Percentiles rank a stretch among this genome's conserved stretches.
phyloP scores from a whole-genome alignment of 1,140 invertebrate species.

The Chionoecetes opilio region DNA sequence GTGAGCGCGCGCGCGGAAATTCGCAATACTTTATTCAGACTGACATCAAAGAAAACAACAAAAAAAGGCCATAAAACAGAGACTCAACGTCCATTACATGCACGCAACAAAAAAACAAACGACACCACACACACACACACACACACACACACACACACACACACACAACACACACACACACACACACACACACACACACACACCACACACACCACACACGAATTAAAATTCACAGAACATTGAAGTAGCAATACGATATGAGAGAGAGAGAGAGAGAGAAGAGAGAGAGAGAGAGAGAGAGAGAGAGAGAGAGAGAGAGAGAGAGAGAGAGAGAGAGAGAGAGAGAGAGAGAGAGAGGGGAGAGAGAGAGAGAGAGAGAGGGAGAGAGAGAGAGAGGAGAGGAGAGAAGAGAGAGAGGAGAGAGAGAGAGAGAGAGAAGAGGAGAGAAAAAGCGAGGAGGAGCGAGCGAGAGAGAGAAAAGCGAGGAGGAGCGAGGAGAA shows the following conservation, averaged over 20 bases:
- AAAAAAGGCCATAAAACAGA: no score
- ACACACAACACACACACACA: conserved; percentile 28
- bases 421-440: no score
- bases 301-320: background rate
- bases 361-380: conserved; percentile 10
- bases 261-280: background rate
- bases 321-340: conserved; percentile 24
- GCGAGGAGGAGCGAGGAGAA: no score
- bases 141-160: background rate
- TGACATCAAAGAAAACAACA: background rate
- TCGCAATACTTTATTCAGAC: background rate
- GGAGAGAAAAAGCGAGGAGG: no score
- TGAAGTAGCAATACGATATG: background rate
- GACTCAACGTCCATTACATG: no score
- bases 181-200: conserved; percentile 6
- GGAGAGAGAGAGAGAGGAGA: background rate
- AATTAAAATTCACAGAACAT: background rate
- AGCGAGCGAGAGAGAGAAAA: no score
- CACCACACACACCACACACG: no score
- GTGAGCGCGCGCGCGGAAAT: background rate
- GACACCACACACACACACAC: background rate
- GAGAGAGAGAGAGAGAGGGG: conserved; percentile 6
- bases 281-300: no score
- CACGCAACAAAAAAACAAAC: no score
- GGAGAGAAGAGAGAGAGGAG: no score